Conservation (phyloP, 2,113 vertebrate species). For the Myodes glareolus region DNA sequence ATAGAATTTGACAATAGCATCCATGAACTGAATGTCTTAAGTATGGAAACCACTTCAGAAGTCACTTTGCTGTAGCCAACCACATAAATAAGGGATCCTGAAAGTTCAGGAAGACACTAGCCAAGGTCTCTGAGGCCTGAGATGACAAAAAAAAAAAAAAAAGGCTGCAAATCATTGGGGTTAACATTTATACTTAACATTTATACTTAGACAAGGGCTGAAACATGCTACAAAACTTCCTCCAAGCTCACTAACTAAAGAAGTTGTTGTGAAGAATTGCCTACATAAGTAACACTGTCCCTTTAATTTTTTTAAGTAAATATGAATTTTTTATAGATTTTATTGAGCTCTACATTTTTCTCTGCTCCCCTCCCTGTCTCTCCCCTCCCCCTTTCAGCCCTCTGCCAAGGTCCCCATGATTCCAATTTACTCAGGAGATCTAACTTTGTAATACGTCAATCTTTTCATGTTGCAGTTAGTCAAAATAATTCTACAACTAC, state of each 20-base stretch:
- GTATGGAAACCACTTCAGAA: constrained; percentile 3
- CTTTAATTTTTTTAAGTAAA: not conserved
- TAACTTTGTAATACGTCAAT: not conserved
- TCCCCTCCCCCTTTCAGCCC: no score
- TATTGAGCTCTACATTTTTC: no score
- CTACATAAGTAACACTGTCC: not conserved
- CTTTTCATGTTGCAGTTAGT: not conserved
- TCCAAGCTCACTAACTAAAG: not conserved
- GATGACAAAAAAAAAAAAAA: not conserved
- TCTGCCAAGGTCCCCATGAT: no score
- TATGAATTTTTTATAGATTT: no score
- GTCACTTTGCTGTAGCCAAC: not conserved
- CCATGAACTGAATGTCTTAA: not conserved
- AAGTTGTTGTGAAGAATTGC: not conserved
- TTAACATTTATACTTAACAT: not conserved
- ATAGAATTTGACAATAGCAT: not conserved
- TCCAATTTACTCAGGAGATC: no score
- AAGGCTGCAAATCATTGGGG: not conserved
- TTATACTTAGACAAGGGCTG: not conserved
- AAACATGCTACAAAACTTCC: not conserved
- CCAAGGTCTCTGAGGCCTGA: not conserved
- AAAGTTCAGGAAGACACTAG: not conserved
- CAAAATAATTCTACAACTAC: not conserved
- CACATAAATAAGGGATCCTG: not conserved
- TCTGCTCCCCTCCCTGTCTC: no score